Evolutionary conservation across 2,113 vertebrate species (phyloP), one percentile per base, ranked within the genome.

Genomic region (Megalops atlanticus): DNA sequence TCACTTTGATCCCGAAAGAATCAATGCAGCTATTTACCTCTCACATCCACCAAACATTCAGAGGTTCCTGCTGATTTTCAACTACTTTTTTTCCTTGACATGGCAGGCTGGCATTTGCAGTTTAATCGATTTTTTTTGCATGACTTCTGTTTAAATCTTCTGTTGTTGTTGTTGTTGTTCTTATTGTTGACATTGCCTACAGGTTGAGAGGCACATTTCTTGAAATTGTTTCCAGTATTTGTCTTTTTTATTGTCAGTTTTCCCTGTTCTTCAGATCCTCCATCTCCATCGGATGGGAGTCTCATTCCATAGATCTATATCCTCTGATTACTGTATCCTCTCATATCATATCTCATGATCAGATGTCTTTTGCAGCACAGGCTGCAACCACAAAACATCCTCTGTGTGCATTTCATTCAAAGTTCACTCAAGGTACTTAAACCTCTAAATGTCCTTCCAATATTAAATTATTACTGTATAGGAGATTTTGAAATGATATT

Each of bases 91-190:
- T 52, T 58, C 75, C 79, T 80, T 80, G 88, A 89, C 2, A 58
- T 84, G 84, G 43, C 82, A 84, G 78, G 85, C 83, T 84, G 80
- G 83, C 72, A 84, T 83, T 83, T 87, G 80, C 73, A 47, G 80
- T 84, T 84, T 80, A 79, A 87, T 89, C 79, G 84, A 88, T 86
- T 85, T 87, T 64, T 64, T 64, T 64, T 64, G 58, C 24, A 31
- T 31, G n/a, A 24, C 58, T 45, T 45, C 58, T n/a, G n/a, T 64
- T 5, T n/a, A 64, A 64, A 64, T 31, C 4, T 24, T 64, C 1
- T 64, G 10, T 15, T 58, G 58, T 64, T 64, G 58, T 64, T 27
- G 12, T 27, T 27, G 58, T 6, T 64, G 8, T 64, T n/a, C n/a
- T 64, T 64, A n/a, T 31, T 31, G 1, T n/a, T 58, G 52, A 27